Base-by-base conservation (phyloP, 2,113 vertebrate genomes). In the Lepus europaeus region DNA sequence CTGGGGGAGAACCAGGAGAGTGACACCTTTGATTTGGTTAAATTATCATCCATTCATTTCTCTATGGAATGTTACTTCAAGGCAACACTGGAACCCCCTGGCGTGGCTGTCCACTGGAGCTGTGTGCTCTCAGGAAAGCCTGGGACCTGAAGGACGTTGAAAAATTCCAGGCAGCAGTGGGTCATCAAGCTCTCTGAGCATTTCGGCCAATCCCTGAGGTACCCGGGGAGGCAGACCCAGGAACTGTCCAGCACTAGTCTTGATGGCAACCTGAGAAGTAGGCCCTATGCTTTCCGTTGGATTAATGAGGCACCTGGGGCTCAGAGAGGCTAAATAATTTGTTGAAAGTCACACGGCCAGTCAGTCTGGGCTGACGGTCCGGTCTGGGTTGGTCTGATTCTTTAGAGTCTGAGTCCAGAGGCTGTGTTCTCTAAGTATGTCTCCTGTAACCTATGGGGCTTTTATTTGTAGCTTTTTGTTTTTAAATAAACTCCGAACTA, bases 381-480 rank as follows among this genome's bases (percentile, higher is more conserved):
- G n/a, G 2, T 73, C 6, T 2, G 39, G 68, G 14, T 61, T 53
- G 51, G 31, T 29, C 13, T 33, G 8, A 33, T 11, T 59, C 56
- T 59, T 17, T 16, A 11, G 19, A 59, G 56, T 59, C 56, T 59
- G 49, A 78, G 17, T 51, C 81, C 23, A 31, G 76, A 86, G 31
- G 13, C 70, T 83, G 8, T 51, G 7, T 51, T 39, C 31, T 66
- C 0, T 25, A 61, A 72, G 14, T 5, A 31, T 53, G 36, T 49
- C 72, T 89, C 91, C 7, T 27, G 39, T 73, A 83, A 95, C 17
- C 36, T 33, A 11, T 0, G 29, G 9, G 10, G 6, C 31, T 45
- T 87, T 96, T 78, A 27, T 61, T 81, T 87, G 72, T 91, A 53
- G n/a, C 19, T 74, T 82, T 74, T 83, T 63, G 49, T 72, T 87